phyloP scores from a whole-genome alignment of 2,113 vertebrate genomes.

The Psophia crepitans region DNA sequence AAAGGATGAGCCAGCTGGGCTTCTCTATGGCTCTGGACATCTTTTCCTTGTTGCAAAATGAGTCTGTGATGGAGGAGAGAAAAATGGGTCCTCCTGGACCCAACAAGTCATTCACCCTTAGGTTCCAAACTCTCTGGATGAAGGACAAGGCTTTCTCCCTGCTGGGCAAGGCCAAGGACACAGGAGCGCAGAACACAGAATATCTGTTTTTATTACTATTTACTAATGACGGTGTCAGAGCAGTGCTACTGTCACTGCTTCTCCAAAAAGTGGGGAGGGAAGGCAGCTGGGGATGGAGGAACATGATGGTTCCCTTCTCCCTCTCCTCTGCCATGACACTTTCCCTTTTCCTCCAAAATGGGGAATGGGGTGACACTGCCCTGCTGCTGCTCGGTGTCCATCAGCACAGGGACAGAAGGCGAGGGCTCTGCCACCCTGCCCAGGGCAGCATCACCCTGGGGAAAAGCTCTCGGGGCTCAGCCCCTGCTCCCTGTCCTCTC shows the following conservation, averaged over 20 bases:
- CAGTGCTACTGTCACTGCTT: background rate
- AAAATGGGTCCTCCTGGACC: background rate
- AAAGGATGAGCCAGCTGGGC: background rate
- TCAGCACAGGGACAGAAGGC: background rate
- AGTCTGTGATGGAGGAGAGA: background rate
- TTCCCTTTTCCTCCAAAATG: background rate
- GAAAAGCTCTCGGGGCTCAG: background rate
- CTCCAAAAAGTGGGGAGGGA: background rate
- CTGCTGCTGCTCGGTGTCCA: background rate
- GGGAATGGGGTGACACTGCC: background rate
- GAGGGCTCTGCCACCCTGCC: background rate
- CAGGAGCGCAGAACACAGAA: background rate
- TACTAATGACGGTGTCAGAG: rapidly evolving
- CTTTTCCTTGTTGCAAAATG: background rate
- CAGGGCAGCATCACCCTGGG: rapidly evolving
- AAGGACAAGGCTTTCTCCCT: background rate
- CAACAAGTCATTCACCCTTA: background rate
- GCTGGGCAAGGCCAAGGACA: background rate
- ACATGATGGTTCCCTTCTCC: background rate
- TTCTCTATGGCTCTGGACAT: background rate
- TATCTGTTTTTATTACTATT: background rate
- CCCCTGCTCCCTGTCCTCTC: background rate
- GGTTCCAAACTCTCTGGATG: background rate
- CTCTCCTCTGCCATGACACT: background rate
- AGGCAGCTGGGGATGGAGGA: background rate